These are phyloP conservation scores for Anticlea derivata DNA, from an alignment of 2,888 invertebrate genomes.

Conservation along the genomic window DNA sequence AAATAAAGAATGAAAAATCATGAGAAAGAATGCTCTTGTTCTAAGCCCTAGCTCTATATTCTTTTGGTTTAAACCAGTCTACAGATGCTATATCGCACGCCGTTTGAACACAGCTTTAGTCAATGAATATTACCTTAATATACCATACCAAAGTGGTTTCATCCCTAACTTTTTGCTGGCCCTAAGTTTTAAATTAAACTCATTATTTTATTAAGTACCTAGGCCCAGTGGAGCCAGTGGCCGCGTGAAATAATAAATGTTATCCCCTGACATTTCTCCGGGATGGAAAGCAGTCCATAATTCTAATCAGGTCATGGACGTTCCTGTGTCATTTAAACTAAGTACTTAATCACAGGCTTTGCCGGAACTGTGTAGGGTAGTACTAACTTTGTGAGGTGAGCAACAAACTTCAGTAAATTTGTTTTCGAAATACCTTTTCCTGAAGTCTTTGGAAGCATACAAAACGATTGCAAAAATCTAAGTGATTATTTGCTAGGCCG, in stretches of 20 bases:
- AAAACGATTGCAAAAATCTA: too few relatives aligned
- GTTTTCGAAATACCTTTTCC: too few relatives aligned
- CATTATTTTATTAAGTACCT: conserved; percentile 6
- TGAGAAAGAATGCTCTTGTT: too few relatives aligned
- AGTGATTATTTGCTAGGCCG: too few relatives aligned
- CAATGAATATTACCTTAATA: neutral
- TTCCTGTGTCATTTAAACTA: neutral
- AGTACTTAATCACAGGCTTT: neutral
- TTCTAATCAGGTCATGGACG: conserved; percentile 10
- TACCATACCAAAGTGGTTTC: neutral
- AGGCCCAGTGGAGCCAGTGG: conserved; percentile 2
- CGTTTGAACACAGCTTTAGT: neutral
- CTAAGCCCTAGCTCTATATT: too few relatives aligned
- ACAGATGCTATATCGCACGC: too few relatives aligned
- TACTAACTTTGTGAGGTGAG: too few relatives aligned
- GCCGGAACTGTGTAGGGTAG: too few relatives aligned
- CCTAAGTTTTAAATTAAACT: conserved; percentile 2
- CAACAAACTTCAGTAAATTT: too few relatives aligned
- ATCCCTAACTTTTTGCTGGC: neutral
- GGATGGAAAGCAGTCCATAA: conserved; percentile 7
- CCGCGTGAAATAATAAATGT: conserved; percentile 10
- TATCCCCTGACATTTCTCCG: conserved; percentile 6
- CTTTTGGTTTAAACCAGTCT: too few relatives aligned
- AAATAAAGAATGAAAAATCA: too few relatives aligned
- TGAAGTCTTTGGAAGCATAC: too few relatives aligned